phyloP scores from a whole-genome alignment of 2,888 invertebrate genomes.

The Oscheius onirici region DNA sequence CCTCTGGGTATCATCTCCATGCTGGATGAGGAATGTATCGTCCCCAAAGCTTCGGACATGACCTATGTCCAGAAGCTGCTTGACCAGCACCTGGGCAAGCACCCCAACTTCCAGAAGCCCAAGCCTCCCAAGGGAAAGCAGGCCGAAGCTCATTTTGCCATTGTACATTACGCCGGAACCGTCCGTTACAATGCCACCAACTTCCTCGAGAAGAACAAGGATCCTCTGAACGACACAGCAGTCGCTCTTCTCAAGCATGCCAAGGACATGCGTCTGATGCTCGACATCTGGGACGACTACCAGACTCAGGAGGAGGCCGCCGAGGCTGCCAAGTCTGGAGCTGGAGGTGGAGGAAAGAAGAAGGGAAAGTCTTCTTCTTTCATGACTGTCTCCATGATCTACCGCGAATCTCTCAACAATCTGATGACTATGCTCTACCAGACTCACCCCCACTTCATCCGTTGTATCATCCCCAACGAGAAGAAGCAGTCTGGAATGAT shows the following conservation, averaged over 20 bases:
- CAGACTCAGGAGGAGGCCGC: constrained; percentile 71
- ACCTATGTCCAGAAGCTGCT: constrained; percentile 98
- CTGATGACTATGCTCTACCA: constrained; percentile 78
- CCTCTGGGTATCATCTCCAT: constrained; percentile 99
- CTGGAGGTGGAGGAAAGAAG: constrained; percentile 68
- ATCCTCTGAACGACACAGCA: constrained; percentile 97
- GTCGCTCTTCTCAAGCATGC: constrained; percentile 88
- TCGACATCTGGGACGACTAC: constrained; percentile 76
- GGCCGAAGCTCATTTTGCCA: constrained; percentile 95
- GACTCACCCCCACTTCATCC: constrained; percentile 76
- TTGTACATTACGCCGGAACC: constrained; percentile 98
- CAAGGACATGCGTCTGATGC: constrained; percentile 81
- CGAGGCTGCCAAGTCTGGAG: constrained; percentile 66
- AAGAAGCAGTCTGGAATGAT: constrained; percentile 81
- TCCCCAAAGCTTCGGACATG: constrained; percentile 98
- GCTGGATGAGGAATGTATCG: constrained; percentile 99
- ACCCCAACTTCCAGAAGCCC: constrained; percentile 94
- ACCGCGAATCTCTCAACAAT: constrained; percentile 91
- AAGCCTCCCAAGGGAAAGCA: constrained; percentile 78
- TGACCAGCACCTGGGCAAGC: constrained; percentile 94
- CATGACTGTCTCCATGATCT: constrained; percentile 97
- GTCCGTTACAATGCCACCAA: constrained; percentile 98
- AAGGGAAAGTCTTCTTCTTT: constrained; percentile 78
- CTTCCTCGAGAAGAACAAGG: constrained; percentile 77
- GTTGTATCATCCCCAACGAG: constrained; percentile 94